phyloP scores from a whole-genome alignment of 2,113 vertebrate genomes.

The Sturnira hondurensis region DNA sequence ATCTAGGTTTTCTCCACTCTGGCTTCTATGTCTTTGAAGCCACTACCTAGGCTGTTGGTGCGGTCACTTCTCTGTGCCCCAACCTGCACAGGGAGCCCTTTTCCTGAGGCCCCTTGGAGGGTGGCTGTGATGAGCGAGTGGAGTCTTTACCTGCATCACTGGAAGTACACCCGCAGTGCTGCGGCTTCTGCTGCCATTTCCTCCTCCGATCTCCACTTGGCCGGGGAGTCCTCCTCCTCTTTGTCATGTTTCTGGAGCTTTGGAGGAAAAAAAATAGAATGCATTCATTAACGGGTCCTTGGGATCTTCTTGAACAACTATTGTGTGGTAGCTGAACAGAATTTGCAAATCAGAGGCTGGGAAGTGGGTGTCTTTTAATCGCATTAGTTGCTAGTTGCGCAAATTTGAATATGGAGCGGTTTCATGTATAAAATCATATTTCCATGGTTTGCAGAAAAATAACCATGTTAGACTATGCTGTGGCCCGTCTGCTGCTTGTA shows the following conservation, averaged over 20 bases:
- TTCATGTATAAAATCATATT: background rate
- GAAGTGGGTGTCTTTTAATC: background rate
- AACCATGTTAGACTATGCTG: background rate
- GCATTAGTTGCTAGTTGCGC: background rate
- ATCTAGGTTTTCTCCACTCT: background rate
- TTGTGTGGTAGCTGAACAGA: background rate
- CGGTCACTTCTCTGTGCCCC: background rate
- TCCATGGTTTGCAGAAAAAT: background rate
- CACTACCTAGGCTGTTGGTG: background rate
- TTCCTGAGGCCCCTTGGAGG: background rate
- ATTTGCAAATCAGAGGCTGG: background rate
- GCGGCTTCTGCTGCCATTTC: slow-evolving; percentile 87
- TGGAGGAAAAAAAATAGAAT: background rate
- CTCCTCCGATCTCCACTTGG: slow-evolving; percentile 86
- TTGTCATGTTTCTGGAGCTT: slow-evolving; percentile 85
- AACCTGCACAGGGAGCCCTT: background rate
- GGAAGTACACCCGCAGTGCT: slow-evolving; percentile 80
- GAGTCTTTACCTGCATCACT: slow-evolving; percentile 69
- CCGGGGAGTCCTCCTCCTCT: slow-evolving; percentile 75
- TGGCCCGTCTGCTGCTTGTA: rapidly evolving
- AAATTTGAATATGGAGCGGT: background rate
- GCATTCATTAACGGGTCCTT: background rate
- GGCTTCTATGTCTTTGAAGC: background rate
- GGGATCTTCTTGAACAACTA: background rate
- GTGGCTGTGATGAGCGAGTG: rapidly evolving